These are phyloP conservation scores for Lithophane leautieri DNA, from an alignment of 2,888 invertebrate genomes.

Conservation along the genomic window DNA sequence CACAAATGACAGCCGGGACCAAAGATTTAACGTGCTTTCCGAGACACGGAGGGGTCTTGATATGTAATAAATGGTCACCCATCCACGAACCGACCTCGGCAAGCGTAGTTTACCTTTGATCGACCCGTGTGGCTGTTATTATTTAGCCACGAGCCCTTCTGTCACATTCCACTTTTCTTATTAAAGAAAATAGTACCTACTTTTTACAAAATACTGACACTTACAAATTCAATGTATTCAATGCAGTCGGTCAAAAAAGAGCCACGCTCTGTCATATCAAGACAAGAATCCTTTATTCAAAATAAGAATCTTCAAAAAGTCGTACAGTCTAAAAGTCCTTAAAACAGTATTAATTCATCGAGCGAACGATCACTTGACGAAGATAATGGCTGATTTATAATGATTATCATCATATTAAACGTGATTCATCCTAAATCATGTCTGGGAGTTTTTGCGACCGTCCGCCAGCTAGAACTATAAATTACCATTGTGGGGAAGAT, in stretches of 20 bases:
- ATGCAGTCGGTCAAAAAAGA: background rate
- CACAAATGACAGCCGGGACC: no score
- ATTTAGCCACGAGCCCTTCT: background rate
- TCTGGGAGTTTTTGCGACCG: constrained; percentile 65
- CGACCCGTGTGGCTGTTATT: background rate
- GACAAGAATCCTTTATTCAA: background rate
- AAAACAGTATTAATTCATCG: constrained; percentile 78
- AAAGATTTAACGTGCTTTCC: background rate
- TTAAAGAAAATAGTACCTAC: background rate
- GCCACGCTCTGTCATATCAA: background rate
- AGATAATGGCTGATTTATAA: constrained; percentile 86
- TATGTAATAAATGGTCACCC: background rate
- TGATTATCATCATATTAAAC: constrained; percentile 85
- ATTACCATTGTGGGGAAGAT: constrained; percentile 25
- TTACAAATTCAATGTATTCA: background rate
- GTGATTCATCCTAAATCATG: constrained; percentile 83
- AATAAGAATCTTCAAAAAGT: constrained; percentile 7
- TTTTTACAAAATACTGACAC: background rate
- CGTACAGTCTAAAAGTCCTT: constrained; percentile 48
- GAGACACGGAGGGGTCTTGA: background rate
- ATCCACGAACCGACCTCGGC: background rate
- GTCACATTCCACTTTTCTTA: background rate
- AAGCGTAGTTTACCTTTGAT: background rate
- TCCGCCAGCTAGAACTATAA: constrained; percentile 36
- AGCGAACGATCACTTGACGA: constrained; percentile 77